phyloP scores from a whole-genome alignment of 2,888 invertebrate genomes.

The Zootermopsis nevadensis region DNA sequence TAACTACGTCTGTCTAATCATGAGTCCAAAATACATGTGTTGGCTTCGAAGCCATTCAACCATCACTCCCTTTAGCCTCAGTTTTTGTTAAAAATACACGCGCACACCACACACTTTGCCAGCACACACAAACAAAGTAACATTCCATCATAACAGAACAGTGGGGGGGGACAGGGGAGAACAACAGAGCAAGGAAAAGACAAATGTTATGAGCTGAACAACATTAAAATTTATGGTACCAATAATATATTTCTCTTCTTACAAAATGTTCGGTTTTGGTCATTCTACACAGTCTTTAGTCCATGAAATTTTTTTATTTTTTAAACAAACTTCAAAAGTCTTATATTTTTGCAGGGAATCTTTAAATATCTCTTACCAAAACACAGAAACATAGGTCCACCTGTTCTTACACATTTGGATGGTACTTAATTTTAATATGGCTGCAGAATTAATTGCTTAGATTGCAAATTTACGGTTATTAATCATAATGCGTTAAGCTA shows the following conservation, averaged over 20 bases:
- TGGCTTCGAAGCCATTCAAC: slow-evolving; percentile 9
- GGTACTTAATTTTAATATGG: too few species aligned
- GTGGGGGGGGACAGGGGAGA: background rate
- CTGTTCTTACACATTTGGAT: too few species aligned
- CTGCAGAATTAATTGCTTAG: too few species aligned
- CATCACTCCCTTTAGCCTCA: background rate
- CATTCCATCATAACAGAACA: background rate
- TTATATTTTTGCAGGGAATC: too few species aligned
- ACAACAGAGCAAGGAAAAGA: background rate
- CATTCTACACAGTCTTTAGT: background rate
- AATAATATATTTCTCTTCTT: background rate
- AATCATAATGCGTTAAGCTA: too few species aligned
- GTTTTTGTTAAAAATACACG: background rate
- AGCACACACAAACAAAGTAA: background rate
- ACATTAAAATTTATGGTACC: slow-evolving; percentile 9
- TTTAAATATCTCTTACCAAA: too few species aligned
- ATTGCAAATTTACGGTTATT: too few species aligned
- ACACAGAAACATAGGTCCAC: too few species aligned
- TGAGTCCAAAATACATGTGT: slow-evolving; percentile 1
- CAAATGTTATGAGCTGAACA: background rate
- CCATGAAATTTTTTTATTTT: background rate
- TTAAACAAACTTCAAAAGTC: background rate
- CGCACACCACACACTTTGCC: background rate
- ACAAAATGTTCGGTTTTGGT: background rate
- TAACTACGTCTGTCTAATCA: background rate